Base-by-base conservation (phyloP, 30 jellyfish, hydroid and myxozoan species). In the Rhopilema esculentum region DNA sequence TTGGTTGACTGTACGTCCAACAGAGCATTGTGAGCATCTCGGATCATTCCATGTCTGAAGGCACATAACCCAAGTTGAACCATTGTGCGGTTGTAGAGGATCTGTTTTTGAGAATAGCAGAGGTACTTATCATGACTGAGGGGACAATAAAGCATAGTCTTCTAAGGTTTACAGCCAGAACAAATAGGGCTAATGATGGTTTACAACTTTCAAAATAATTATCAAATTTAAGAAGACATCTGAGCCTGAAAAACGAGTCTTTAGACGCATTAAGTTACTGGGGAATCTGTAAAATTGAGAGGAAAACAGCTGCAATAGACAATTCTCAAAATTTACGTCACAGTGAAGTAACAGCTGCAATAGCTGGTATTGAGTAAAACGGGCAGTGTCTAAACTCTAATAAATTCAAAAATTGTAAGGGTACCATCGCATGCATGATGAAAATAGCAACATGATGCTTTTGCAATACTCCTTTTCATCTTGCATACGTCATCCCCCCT, bases 41-140 rank as follows among this genome's bases (percentile, higher is more conserved):
- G 87, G 17, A 92, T 92, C 98, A 88, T 89, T 19, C 99, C 99
- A 72, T 96, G 98, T 22, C 99, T 93, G 87, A 96, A 96, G 27
- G 98, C 97, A 69, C 99, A 96, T 69, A 96, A 32, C 12, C 99
- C 99, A 31, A 96, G 73, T 67, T 96, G 99, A 27, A 93, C 99
- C 98, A 96, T 92, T 8, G 98, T 90, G 30, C 99, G 97, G 64
- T 96, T 96, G 96, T 92, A 96, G 69, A 91, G 82, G 57, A 96
- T 96, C 99, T 96, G 69, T 40, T 40, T n/a, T n/a, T n/a, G n/a
- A n/a, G n/a, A n/a, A n/a, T n/a, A n/a, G n/a, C n/a, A n/a, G n/a
- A n/a, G n/a, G n/a, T n/a, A n/a, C n/a, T n/a, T n/a, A n/a, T n/a
- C n/a, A n/a, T n/a, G n/a, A n/a, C n/a, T n/a, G n/a, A n/a, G n/a